A percentile compares a stretch with the other conserved stretches of the same genome.
phyloP scores from a whole-genome alignment of 2,888 invertebrate species.

The Mythimna albipuncta region DNA sequence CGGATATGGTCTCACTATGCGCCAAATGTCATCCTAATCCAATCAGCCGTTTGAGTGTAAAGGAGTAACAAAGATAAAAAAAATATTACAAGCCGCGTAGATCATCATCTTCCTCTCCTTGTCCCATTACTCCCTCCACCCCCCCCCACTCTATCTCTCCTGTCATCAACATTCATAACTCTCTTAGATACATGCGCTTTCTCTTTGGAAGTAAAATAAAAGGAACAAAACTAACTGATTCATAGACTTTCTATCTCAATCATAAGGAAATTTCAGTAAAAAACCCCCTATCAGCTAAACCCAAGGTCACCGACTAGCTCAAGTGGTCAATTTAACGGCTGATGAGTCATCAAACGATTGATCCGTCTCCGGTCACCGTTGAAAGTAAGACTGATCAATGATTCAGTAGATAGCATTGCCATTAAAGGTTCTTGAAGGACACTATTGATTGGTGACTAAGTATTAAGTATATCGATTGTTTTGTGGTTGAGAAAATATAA shows the following conservation, averaged over 20 bases:
- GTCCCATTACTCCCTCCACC: too few relatives aligned
- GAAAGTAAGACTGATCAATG: conserved; percentile 44
- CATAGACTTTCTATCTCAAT: neutral
- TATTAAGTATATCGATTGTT: conserved; percentile 17
- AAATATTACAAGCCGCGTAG: too few relatives aligned
- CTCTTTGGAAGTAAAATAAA: neutral
- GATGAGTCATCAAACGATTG: conserved; percentile 54
- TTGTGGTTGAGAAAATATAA: neutral
- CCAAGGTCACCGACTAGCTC: conserved; percentile 40
- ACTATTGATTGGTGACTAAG: conserved; percentile 28
- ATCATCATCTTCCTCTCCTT: neutral
- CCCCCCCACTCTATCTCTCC: neutral
- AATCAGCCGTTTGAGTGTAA: too few relatives aligned
- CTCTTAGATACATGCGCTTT: neutral
- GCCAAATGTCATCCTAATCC: too few relatives aligned
- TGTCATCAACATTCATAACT: neutral
- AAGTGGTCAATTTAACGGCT: conserved; percentile 29
- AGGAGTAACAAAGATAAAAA: too few relatives aligned
- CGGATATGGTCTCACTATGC: too few relatives aligned
- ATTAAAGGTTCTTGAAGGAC: conserved; percentile 16
- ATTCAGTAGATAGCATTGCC: conserved; percentile 32
- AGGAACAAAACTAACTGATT: neutral
- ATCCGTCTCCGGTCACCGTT: conserved; percentile 6
- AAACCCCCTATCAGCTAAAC: conserved; percentile 11
- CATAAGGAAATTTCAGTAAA: conserved; percentile 21